These are phyloP conservation scores for Galerucella calmariensis DNA, from an alignment of 2,888 invertebrate genomes.

Conservation along the genomic window DNA sequence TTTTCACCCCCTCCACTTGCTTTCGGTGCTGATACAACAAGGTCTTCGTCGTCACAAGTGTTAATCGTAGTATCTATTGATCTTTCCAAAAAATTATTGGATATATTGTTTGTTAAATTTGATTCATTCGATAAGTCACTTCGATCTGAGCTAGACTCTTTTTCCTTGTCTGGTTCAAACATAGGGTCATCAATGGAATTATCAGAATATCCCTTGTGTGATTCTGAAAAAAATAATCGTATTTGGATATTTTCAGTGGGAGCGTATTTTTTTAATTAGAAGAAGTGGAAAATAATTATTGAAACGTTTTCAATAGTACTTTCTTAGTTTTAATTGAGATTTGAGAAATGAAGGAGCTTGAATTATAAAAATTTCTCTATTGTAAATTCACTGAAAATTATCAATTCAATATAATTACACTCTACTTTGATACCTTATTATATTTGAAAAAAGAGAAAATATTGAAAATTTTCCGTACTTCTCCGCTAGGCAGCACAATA, in stretches of 20 bases:
- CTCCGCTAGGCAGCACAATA: no score
- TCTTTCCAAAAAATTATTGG: conserved; percentile 16
- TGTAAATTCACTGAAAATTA: no score
- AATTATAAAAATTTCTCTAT: no score
- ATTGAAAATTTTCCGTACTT: no score
- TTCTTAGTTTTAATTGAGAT: no score
- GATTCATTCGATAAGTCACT: conserved; percentile 18
- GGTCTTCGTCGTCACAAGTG: conserved; percentile 28
- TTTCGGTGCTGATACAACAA: conserved; percentile 22
- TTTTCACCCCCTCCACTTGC: conserved; percentile 23
- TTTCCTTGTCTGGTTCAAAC: conserved; percentile 16
- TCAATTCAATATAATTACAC: no score
- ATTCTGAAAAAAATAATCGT: conserved; percentile 1
- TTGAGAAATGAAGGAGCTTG: no score
- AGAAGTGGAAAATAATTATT: neutral
- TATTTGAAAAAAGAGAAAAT: no score
- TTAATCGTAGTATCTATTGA: conserved; percentile 20
- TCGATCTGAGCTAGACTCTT: conserved; percentile 17
- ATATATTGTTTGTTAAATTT: conserved; percentile 12
- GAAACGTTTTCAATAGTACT: no score
- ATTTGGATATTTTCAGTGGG: neutral
- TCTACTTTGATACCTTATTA: no score
- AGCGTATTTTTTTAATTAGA: neutral
- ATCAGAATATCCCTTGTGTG: conserved; percentile 12
- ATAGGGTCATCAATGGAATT: conserved; percentile 24